phyloP scores from a whole-genome alignment of 2,113 vertebrate species.

The Oryzias woworae region DNA sequence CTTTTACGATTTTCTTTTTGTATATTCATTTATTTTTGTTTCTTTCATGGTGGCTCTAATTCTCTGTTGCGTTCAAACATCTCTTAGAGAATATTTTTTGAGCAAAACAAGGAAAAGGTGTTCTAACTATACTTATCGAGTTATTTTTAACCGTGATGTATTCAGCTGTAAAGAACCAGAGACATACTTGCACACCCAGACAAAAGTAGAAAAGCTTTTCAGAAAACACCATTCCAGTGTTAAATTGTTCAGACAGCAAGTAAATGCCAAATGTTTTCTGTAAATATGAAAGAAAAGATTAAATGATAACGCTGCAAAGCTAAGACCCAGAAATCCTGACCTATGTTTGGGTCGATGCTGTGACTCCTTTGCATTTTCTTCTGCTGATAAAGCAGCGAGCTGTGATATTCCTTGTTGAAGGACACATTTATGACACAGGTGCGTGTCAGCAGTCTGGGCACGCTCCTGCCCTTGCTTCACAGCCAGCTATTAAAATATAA shows the following conservation, averaged over 20 bases:
- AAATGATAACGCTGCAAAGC: not conserved
- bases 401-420: slow-evolving; percentile 45
- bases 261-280: no score
- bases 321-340: not conserved
- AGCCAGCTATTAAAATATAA: slow-evolving; percentile 66
- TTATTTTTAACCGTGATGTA: no score
- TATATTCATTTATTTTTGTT: no score
- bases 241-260: not conserved
- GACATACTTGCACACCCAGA: no score
- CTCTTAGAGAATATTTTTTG: no score
- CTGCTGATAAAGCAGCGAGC: slow-evolving; percentile 36
- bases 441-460: slow-evolving; percentile 50
- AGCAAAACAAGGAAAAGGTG: no score
- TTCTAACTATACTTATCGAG: no score
- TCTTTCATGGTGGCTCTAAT: no score
- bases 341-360: slow-evolving; percentile 2
- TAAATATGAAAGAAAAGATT: not conserved
- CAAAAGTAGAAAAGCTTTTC: no score
- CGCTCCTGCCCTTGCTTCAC: slow-evolving; percentile 47
- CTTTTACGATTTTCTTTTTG: no score
- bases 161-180: no score
- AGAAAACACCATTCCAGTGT: not conserved
- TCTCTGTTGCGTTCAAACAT: no score
- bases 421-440: slow-evolving; percentile 57
- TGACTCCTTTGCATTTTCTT: slow-evolving; percentile 17